phyloP scores from a whole-genome alignment of 2,888 invertebrate species.

The Phaonia tiefii region DNA sequence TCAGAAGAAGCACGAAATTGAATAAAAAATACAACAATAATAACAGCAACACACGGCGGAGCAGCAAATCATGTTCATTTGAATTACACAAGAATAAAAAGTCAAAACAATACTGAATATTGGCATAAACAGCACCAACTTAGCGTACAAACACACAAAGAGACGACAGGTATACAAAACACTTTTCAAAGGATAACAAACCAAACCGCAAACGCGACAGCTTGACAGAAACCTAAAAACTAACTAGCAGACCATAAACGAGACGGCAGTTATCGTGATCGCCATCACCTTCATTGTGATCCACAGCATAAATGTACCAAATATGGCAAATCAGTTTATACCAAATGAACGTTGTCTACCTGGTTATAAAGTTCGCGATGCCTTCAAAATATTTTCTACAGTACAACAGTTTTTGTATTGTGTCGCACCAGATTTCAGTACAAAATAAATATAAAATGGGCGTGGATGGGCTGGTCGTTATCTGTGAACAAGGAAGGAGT shows the following conservation, averaged over 20 bases:
- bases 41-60: too few species aligned
- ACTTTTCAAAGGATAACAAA: conserved; percentile 53
- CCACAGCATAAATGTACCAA: conserved; percentile 43
- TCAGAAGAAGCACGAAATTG: conserved; percentile 63
- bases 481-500: too few species aligned
- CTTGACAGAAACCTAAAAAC: background rate
- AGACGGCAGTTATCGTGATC: conserved; percentile 45
- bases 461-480: too few species aligned
- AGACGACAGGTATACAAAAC: conserved; percentile 27
- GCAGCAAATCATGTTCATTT: conserved; percentile 51
- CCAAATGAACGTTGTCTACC: too few species aligned
- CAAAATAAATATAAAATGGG: too few species aligned
- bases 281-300: conserved; percentile 42
- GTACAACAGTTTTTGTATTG: too few species aligned
- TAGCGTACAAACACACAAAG: conserved; percentile 3
- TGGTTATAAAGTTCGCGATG: too few species aligned
- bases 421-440: too few species aligned
- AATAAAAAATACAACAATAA: conserved; percentile 45
- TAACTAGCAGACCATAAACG: conserved; percentile 8
- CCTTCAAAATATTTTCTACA: too few species aligned
- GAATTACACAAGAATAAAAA: conserved; percentile 58
- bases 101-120: conserved; percentile 42
- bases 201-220: background rate
- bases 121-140: conserved; percentile 12
- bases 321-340: conserved; percentile 4